Evolutionary conservation across 2,113 vertebrate genomes (phyloP).

Genomic region (Antigone vipio): DNA sequence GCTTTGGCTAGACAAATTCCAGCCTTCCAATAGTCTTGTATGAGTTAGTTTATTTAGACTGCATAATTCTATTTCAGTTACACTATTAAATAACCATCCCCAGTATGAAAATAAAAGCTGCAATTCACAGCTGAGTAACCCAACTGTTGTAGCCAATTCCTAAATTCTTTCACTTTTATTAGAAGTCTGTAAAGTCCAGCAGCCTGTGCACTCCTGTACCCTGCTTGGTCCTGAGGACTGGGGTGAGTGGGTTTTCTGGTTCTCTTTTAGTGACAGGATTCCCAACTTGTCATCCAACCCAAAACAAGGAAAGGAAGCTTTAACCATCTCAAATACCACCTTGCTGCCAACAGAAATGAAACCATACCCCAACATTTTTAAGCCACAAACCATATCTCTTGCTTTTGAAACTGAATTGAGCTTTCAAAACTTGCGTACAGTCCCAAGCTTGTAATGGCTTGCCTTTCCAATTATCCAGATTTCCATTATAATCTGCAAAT

Average conservation of each 20-base stretch:
- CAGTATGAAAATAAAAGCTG: neutral
- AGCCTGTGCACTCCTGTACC: neutral
- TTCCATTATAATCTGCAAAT: neutral
- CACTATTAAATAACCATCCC: neutral
- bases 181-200: neutral
- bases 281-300: neutral
- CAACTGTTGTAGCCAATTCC: neutral
- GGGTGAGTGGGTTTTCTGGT: neutral
- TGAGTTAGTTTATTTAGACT: neutral
- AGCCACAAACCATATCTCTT: neutral
- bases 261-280: neutral
- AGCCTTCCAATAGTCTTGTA: neutral
- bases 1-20: neutral
- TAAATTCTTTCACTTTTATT: neutral
- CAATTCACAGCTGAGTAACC: neutral
- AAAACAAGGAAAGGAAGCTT: neutral
- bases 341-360: neutral
- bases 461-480: neutral
- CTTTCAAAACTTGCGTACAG: neutral
- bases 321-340: neutral
- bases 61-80: neutral
- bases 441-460: neutral
- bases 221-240: neutral
- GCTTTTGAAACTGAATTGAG: neutral
- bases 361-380: neutral